phyloP scores from a whole-genome alignment of 2,113 vertebrate species.

The Tetraodon nigroviridis region DNA sequence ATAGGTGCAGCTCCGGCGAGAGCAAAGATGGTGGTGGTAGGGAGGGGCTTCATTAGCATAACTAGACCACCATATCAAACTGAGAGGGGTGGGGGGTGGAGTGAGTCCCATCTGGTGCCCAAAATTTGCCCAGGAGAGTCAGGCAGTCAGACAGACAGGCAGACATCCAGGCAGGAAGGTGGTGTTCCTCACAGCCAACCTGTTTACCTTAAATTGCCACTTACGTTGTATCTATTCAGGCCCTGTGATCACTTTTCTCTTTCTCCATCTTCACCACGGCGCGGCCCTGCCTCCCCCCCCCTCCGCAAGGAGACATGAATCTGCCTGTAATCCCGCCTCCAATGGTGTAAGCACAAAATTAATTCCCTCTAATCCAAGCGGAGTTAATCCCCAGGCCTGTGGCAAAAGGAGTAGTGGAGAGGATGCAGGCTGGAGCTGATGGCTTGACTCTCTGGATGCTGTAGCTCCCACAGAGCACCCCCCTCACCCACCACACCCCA shows the following conservation, averaged over 20 bases:
- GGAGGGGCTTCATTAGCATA: slow-evolving; percentile 58
- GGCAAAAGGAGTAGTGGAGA: slow-evolving; percentile 46
- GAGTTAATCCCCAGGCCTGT: slow-evolving; percentile 69
- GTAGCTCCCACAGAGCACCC: slow-evolving; percentile 21
- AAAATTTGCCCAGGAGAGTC: slow-evolving; percentile 53
- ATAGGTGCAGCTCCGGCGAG: slow-evolving; percentile 27
- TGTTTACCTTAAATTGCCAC: slow-evolving; percentile 10
- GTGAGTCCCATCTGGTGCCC: slow-evolving; percentile 65
- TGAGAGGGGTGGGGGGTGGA: slow-evolving; percentile 9
- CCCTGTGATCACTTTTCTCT: slow-evolving; percentile 37
- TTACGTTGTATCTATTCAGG: neutral
- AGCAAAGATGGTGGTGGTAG: slow-evolving; percentile 26
- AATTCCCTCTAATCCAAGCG: slow-evolving; percentile 73
- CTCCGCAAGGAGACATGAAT: slow-evolving; percentile 62
- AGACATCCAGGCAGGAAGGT: slow-evolving; percentile 8
- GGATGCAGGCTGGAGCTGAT: slow-evolving; percentile 37
- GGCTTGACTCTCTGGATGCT: slow-evolving; percentile 60
- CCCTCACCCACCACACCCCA: slow-evolving; percentile 4
- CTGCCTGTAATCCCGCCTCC: slow-evolving; percentile 69
- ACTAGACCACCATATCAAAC: slow-evolving; percentile 55
- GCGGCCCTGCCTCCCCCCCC: slow-evolving; percentile 34
- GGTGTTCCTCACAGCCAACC: no score
- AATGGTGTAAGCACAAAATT: slow-evolving; percentile 77
- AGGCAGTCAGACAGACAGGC: slow-evolving; percentile 30
- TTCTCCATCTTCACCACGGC: slow-evolving; percentile 50